phyloP scores from a whole-genome alignment of 2,113 vertebrate species.

The Mobula hypostoma region DNA sequence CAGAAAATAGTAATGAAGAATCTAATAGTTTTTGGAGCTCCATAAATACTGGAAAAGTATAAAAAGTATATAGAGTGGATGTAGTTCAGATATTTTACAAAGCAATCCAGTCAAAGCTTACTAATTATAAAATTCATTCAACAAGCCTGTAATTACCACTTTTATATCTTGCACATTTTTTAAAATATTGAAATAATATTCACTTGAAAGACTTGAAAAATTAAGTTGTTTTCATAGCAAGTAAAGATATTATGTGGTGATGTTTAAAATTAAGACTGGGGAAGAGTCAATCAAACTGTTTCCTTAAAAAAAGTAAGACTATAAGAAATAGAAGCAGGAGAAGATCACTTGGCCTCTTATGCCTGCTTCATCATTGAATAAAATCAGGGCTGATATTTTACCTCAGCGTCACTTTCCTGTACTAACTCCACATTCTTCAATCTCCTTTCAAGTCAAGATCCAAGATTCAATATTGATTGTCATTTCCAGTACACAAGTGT shows the following conservation, averaged over 20 bases:
- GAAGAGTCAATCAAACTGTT: too few species aligned
- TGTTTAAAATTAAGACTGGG: neutral
- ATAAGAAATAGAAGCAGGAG: too few species aligned
- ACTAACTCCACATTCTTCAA: too few species aligned
- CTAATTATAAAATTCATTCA: neutral
- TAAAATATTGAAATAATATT: neutral
- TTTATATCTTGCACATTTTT: neutral
- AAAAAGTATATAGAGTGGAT: neutral
- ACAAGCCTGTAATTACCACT: neutral
- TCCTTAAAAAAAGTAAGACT: too few species aligned
- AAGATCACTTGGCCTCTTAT: too few species aligned
- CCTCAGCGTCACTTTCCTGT: too few species aligned
- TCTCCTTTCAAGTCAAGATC: neutral
- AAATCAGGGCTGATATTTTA: too few species aligned
- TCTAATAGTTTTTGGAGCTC: neutral
- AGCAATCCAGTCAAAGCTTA: neutral
- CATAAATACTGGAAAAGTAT: neutral
- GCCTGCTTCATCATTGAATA: too few species aligned
- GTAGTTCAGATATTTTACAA: neutral
- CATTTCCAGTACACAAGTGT: too few species aligned
- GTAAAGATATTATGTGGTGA: neutral
- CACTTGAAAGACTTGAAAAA: conserved; percentile 9
- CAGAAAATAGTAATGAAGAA: neutral
- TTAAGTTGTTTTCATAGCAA: neutral
- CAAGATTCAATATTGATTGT: too few species aligned